These are phyloP conservation scores for Syrmaticus mikado DNA, from an alignment of 2,113 vertebrate genomes.

Conservation along the genomic window DNA sequence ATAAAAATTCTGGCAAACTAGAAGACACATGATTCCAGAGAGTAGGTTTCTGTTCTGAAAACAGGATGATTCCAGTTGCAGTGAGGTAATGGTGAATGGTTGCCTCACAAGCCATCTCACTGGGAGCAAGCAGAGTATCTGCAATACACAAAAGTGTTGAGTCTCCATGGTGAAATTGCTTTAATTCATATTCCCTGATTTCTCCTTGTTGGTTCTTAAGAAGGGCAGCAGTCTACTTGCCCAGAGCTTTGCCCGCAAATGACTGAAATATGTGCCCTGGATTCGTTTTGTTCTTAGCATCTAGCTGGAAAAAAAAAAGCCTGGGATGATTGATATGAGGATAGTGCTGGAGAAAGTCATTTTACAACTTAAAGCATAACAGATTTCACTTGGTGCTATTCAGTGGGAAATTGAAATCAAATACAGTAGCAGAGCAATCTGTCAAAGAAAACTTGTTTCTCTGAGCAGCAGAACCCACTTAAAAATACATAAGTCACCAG, in stretches of 20 bases:
- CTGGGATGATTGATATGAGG: constrained; percentile 1
- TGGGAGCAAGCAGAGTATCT: background rate
- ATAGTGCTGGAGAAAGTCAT: constrained; percentile 23
- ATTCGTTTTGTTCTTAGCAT: constrained; percentile 44
- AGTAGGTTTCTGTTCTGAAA: background rate
- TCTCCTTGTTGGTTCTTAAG: background rate
- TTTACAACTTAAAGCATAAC: constrained; percentile 51
- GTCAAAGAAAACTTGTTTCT: constrained; percentile 58
- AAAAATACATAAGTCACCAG: constrained; percentile 58
- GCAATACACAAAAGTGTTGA: background rate
- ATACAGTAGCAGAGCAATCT: constrained; percentile 73
- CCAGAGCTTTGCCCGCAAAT: background rate
- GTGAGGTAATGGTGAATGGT: background rate
- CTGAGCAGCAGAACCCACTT: constrained; percentile 47
- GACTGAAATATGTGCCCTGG: constrained; percentile 14
- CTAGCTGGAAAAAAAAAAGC: background rate
- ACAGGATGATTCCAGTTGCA: background rate
- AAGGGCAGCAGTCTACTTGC: background rate
- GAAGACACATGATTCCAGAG: background rate
- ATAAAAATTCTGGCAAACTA: background rate
- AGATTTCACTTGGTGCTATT: constrained; percentile 50
- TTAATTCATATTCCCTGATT: background rate
- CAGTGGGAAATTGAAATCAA: constrained; percentile 69
- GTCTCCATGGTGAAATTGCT: background rate
- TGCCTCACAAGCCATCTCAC: background rate